These are phyloP conservation scores for Hiodon tergisus DNA, from an alignment of 2,113 vertebrate genomes.

Conservation along the genomic window DNA sequence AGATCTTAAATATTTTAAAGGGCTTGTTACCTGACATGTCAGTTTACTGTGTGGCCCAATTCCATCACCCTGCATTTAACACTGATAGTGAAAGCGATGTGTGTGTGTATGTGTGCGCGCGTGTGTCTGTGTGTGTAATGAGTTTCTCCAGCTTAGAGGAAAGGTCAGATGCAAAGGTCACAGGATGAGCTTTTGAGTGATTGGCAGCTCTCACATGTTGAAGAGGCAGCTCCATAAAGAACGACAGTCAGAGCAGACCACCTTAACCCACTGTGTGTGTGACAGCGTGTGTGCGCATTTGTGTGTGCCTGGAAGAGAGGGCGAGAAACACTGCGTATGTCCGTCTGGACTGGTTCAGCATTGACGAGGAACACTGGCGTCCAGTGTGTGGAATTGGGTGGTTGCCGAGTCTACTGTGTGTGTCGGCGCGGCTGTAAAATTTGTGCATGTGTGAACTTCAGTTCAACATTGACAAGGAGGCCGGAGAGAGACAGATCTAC, in stretches of 20 bases:
- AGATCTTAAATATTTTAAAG: too few relatives aligned
- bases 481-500: conserved; percentile 92
- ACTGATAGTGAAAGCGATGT: background rate
- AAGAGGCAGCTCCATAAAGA: background rate
- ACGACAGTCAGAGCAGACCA: background rate
- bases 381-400: background rate
- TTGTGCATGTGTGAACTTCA: conserved; percentile 39
- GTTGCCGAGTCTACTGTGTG: too few relatives aligned
- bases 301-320: background rate
- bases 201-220: conserved; percentile 6
- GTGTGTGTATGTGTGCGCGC: conserved; percentile 2
- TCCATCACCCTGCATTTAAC: too few relatives aligned
- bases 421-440: too few relatives aligned
- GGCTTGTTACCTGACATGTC: too few relatives aligned
- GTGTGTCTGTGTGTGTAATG: conserved; percentile 46
- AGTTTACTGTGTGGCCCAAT: too few relatives aligned
- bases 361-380: too few relatives aligned
- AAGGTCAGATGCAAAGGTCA: conserved; percentile 60
- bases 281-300: conserved; percentile 2
- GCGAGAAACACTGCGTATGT: background rate
- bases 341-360: background rate
- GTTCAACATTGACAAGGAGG: conserved; percentile 93
- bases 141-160: conserved; percentile 29
- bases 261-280: background rate
- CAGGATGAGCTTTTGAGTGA: conserved; percentile 21